phyloP scores from a whole-genome alignment of 2,113 vertebrate genomes.

The Ictidomys tridecemlineatus region DNA sequence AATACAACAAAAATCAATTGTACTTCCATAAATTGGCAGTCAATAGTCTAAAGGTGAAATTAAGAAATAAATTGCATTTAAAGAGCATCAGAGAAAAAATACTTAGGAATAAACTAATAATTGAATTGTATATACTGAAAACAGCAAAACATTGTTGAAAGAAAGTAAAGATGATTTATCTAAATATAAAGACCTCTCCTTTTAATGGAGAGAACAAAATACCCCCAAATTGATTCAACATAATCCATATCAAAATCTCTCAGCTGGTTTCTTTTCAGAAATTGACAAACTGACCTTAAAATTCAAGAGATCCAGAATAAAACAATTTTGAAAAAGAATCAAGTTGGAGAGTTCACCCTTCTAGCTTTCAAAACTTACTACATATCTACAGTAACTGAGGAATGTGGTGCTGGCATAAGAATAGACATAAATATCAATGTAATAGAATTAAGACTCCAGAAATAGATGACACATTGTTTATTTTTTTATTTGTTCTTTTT shows the following conservation, averaged over 20 bases:
- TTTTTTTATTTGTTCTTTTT: too few relatives aligned
- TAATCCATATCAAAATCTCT: neutral
- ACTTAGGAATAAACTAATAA: neutral
- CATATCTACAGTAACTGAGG: neutral
- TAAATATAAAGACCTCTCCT: neutral
- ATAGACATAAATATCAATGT: neutral
- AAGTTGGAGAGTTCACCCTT: neutral
- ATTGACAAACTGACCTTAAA: slow-evolving; percentile 12
- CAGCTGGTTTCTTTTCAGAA: neutral
- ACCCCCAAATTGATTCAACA: neutral
- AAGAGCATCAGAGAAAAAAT: neutral
- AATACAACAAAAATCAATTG: neutral
- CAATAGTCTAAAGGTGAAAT: slow-evolving; percentile 26
- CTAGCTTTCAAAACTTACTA: slow-evolving; percentile 34
- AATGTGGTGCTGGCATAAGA: neutral
- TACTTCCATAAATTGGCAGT: neutral
- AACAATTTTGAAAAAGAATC: slow-evolving; percentile 9
- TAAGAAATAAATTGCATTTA: neutral
- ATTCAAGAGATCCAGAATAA: neutral
- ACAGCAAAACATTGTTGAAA: neutral
- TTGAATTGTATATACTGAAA: neutral
- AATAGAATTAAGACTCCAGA: neutral
- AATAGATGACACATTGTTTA: neutral
- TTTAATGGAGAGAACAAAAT: neutral
- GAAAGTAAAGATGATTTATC: neutral